A percentile compares a stretch with the other conserved stretches of the same genome.
phyloP scores from a whole-genome alignment of 2,888 invertebrate genomes.

The Azorinus chamasolen region DNA sequence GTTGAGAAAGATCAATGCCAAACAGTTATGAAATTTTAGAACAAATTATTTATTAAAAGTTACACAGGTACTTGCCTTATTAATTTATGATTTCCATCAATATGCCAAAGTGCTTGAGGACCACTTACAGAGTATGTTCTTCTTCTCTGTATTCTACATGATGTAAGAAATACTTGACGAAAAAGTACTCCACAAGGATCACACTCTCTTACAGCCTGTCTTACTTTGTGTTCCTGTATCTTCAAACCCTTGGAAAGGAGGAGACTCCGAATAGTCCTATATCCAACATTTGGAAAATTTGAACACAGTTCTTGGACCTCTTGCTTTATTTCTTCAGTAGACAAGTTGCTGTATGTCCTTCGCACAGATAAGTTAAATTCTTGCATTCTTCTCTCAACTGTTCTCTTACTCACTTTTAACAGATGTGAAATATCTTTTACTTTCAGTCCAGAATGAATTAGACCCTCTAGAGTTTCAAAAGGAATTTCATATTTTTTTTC shows the following conservation, averaged over 20 bases:
- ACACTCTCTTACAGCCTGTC: constrained; percentile 22
- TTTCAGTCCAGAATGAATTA: constrained; percentile 28
- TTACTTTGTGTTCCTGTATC: constrained; percentile 13
- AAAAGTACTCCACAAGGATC: constrained; percentile 36
- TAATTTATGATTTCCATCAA: constrained; percentile 11
- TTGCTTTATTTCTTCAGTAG: constrained; percentile 13
- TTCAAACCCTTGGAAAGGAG: constrained; percentile 18
- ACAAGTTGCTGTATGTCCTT: constrained; percentile 25
- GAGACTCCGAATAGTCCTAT: constrained; percentile 32
- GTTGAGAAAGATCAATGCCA: too few relatives aligned
- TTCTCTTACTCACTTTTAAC: constrained; percentile 36
- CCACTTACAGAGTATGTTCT: constrained; percentile 8
- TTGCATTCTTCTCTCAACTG: constrained; percentile 38
- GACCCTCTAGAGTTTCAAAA: constrained; percentile 17
- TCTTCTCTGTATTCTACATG: constrained; percentile 25
- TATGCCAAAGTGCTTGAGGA: constrained; percentile 9
- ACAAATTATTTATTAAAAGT: too few relatives aligned
- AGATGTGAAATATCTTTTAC: constrained; percentile 27
- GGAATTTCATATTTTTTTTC: constrained; percentile 39
- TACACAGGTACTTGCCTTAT: not conserved
- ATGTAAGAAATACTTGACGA: constrained; percentile 24
- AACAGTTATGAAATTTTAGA: too few relatives aligned
- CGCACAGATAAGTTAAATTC: constrained; percentile 23
- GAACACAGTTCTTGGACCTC: constrained; percentile 19
- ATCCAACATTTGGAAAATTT: constrained; percentile 29